phyloP scores from a whole-genome alignment of 2,797 vertebrate genomes.

The Streptopelia turtur region DNA sequence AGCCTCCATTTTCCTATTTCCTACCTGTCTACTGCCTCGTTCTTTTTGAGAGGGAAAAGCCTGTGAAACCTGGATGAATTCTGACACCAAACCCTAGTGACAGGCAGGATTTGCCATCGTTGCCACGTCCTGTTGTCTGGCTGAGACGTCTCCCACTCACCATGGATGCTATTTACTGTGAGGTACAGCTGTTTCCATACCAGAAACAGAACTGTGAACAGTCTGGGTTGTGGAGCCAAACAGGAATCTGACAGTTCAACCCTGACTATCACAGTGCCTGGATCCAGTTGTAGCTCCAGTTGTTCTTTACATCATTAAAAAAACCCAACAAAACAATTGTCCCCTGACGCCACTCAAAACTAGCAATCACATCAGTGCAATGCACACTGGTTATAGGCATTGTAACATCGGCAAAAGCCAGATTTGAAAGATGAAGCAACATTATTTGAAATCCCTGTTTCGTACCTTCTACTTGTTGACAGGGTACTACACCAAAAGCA shows the following conservation, averaged over 20 bases:
- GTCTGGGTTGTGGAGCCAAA: neutral
- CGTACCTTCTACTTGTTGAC: neutral
- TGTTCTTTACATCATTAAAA: neutral
- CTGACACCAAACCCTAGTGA: neutral
- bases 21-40: neutral
- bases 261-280: neutral
- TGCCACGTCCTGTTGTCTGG: neutral
- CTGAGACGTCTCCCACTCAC: neutral
- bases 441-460: neutral
- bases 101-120: neutral
- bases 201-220: neutral
- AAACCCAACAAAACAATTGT: neutral
- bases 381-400: neutral
- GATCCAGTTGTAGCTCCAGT: neutral
- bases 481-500: neutral
- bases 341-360: neutral
- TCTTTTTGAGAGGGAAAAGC: neutral
- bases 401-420: neutral
- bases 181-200: neutral
- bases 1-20: neutral
- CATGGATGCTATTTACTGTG: fast-evolving
- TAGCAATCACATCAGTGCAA: neutral
- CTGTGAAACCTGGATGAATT: neutral
- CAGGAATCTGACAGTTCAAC: neutral
- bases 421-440: neutral